Percentiles rank a stretch among this genome's conserved stretches.
Evolutionary conservation across 2,797 vertebrate genomes (phyloP).

Genomic region (Liparis tanakae): DNA sequence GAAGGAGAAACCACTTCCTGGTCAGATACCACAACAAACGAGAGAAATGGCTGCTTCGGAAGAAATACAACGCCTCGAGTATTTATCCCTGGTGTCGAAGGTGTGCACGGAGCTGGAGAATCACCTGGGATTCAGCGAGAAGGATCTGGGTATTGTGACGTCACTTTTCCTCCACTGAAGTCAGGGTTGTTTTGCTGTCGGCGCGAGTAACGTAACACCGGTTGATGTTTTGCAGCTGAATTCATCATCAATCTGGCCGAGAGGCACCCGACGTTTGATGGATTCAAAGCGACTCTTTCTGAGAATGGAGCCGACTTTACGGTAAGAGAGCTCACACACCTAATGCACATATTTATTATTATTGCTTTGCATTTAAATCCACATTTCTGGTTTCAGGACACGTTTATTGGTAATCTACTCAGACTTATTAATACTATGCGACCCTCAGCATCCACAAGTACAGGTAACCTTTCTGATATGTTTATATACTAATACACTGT

Average conservation of each 20-base stretch:
- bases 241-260: constrained; percentile 92
- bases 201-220: no score
- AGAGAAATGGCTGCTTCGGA: constrained; percentile 63
- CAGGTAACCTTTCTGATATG: constrained; percentile 73
- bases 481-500: background rate
- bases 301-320: constrained; percentile 94
- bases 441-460: constrained; percentile 80
- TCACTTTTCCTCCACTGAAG: no score
- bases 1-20: constrained; percentile 28
- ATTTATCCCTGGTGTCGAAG: constrained; percentile 91
- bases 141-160: constrained; percentile 86
- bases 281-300: constrained; percentile 84
- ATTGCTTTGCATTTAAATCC: background rate
- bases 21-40: background rate
- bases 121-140: constrained; percentile 92
- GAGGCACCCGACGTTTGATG: constrained; percentile 86
- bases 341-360: no score
- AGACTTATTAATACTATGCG: constrained; percentile 93
- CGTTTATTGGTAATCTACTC: constrained; percentile 88
- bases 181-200: no score
- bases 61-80: constrained; percentile 89
- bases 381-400: constrained; percentile 79
- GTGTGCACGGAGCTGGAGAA: constrained; percentile 95
- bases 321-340: constrained; percentile 73
- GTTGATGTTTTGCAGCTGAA: constrained; percentile 81